phyloP scores from a whole-genome alignment of 2,797 vertebrate genomes.

The Channallabes apus region DNA sequence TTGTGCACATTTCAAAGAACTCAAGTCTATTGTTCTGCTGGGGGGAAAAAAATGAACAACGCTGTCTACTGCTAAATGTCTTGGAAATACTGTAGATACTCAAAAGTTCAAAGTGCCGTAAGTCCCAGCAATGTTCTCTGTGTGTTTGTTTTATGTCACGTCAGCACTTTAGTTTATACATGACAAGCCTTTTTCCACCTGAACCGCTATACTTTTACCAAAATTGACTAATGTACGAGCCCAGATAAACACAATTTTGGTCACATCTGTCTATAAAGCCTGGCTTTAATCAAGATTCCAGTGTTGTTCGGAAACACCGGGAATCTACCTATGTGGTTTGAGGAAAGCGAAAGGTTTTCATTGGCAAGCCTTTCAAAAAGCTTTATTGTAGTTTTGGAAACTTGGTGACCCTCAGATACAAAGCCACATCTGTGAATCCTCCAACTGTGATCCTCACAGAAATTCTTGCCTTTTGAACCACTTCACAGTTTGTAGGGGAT shows the following conservation, averaged over 20 bases:
- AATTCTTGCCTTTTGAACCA: constrained; percentile 23
- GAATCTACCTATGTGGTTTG: constrained; percentile 35
- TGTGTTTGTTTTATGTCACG: background rate
- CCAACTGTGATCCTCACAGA: constrained; percentile 37
- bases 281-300: constrained; percentile 33
- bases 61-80: constrained; percentile 11
- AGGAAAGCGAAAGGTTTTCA: constrained; percentile 28
- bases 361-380: constrained; percentile 17
- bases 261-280: constrained; percentile 11
- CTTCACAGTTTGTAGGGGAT: constrained; percentile 28
- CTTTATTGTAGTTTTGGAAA: constrained; percentile 44
- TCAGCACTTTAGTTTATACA: background rate
- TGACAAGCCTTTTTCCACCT: background rate
- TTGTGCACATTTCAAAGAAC: background rate
- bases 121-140: background rate
- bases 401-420: constrained; percentile 30
- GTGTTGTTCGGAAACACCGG: constrained; percentile 17
- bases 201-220: background rate
- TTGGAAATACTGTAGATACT: constrained; percentile 3
- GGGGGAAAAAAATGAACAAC: constrained; percentile 8
- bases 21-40: constrained; percentile 4
- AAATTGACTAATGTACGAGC: background rate
- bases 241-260: background rate
- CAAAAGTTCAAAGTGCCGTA: background rate
- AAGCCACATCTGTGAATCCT: constrained; percentile 43